A percentile compares a stretch with the other conserved stretches of the same genome.
phyloP scores from a whole-genome alignment of 2,797 vertebrate species.

The Thamnophis elegans region DNA sequence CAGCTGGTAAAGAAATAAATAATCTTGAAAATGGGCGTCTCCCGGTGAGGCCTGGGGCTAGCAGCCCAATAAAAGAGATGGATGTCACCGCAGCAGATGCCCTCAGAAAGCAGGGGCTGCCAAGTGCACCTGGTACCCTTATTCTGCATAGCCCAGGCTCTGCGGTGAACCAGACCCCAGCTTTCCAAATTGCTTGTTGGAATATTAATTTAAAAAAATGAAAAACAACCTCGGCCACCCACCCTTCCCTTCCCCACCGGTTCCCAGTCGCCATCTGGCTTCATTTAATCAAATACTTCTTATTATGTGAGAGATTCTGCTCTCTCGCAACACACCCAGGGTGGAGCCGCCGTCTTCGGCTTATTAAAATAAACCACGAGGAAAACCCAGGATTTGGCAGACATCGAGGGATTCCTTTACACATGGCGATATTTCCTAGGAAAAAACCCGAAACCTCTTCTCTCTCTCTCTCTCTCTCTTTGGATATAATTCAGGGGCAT shows the following conservation, averaged over 20 bases:
- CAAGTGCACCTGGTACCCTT: not conserved
- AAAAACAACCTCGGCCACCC: not conserved
- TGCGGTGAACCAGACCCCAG: slow-evolving; percentile 29
- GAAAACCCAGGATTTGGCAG: slow-evolving; percentile 20
- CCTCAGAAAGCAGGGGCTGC: not conserved
- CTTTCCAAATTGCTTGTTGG: slow-evolving; percentile 50
- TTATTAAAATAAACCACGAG: slow-evolving; percentile 40
- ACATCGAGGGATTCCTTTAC: accelerated
- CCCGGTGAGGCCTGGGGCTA: not conserved
- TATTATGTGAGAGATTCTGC: not conserved
- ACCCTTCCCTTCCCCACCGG: not conserved
- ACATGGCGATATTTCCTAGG: not conserved
- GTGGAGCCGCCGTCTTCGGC: slow-evolving; percentile 21
- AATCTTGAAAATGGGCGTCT: not conserved
- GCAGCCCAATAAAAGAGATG: slow-evolving; percentile 2
- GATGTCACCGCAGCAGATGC: slow-evolving; percentile 3
- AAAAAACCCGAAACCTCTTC: not conserved
- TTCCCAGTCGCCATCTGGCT: slow-evolving; percentile 66
- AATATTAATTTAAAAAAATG: slow-evolving; percentile 33
- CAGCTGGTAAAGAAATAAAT: not conserved
- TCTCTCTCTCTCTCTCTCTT: too few relatives aligned
- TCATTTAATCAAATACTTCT: slow-evolving; percentile 52
- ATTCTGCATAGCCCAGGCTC: not conserved
- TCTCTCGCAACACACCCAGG: slow-evolving; percentile 26
- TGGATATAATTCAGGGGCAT: not conserved